Evolutionary conservation across 2,888 invertebrate genomes (phyloP), one percentile per base, ranked within the genome.

Genomic region (Leptarthrus brevirostris): DNA sequence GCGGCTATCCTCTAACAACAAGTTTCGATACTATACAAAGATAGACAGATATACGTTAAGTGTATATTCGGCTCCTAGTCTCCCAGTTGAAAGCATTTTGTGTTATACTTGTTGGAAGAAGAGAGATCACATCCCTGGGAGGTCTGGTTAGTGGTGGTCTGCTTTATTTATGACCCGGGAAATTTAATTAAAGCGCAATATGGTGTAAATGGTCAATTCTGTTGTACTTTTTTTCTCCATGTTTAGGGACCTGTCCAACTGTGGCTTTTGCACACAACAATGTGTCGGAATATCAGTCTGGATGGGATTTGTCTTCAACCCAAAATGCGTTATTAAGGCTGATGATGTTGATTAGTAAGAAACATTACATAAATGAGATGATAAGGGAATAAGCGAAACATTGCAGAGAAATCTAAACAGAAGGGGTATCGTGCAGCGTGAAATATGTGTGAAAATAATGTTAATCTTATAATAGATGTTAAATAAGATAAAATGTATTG

Each of bases 131-230:
- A 52, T 26, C 71, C 54, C 16, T 52, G 54, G 71, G 54, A 18
- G 54, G 44, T 56, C 44, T 49, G 24, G n/a, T 47, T 26, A 24
- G 30, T 53, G 34, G 64, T 52, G 52, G 36, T n/a, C 24, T 52
- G 20, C 58, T 52, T 61, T 64, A 73, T 73, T 73, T 73, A 73
- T 73, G 73, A 73, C 73, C 52, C 44, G 26, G 47, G 73, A 73
- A 73, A 73, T 73, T 73, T 73, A 73, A 73, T 73, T 73, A 73
- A 73, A 73, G 73, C 44, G 64, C 47, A 58, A 72, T 72, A 30
- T 72, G 56, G 44, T 72, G 54, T 72, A 53, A 44, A 44, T 72
- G 53, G 53, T 53, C 26, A 53, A 72, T 72, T 54, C 52, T 70
- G 16, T 22, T 72, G 56, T 72, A 36, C 10, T 22, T 24, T 54